Conservation (phyloP, 1,140 invertebrate species). For the Saccostrea echinata region DNA sequence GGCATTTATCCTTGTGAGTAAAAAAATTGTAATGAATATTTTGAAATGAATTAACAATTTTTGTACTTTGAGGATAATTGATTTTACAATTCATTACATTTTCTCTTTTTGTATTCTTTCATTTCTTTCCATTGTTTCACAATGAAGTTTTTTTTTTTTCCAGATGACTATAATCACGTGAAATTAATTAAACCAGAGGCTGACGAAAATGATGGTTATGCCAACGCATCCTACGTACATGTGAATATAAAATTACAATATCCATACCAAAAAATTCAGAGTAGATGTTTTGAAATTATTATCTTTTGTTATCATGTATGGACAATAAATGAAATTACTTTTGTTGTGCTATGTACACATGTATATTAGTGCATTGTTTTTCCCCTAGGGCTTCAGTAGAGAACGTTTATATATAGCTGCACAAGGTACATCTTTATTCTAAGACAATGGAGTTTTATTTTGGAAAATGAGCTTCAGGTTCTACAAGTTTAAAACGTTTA, state of each 20-base stretch:
- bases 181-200: not conserved
- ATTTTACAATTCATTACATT: not conserved
- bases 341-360: no score
- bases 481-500: no score
- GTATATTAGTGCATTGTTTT: not conserved
- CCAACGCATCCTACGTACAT: not conserved
- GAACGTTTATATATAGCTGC: not conserved
- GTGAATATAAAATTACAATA: not conserved
- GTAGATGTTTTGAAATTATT: no score
- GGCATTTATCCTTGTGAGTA: constrained; percentile 12
- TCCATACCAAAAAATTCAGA: not conserved
- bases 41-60: not conserved
- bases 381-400: not conserved
- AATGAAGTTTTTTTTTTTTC: not conserved
- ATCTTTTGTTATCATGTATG: no score
- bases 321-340: no score
- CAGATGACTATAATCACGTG: constrained; percentile 1
- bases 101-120: not conserved
- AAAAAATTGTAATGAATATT: no score
- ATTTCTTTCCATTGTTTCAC: not conserved
- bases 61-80: not conserved
- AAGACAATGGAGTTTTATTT: not conserved
- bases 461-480: not conserved
- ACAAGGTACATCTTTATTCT: not conserved
- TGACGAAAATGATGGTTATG: not conserved